phyloP scores from a whole-genome alignment of 2,113 vertebrate species.

The Antechinus stuartii region DNA sequence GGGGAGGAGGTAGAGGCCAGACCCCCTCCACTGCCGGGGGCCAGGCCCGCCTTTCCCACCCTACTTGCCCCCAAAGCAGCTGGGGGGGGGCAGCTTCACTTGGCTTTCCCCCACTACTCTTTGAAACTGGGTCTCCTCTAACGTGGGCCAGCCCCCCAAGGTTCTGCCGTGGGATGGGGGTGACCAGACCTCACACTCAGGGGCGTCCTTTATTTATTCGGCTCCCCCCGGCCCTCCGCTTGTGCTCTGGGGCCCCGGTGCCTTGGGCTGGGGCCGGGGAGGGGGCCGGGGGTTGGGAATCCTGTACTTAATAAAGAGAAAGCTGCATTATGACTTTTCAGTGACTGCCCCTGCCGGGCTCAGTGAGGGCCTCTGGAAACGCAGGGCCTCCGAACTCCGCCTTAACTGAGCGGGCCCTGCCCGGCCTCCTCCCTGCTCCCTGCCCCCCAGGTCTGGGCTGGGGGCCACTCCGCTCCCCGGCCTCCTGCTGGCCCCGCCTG shows the following conservation, averaged over 20 bases:
- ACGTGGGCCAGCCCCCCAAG: not conserved
- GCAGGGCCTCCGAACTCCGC: too few relatives aligned
- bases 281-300: not conserved
- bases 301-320: constrained; percentile 16
- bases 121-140: not conserved
- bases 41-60: not conserved
- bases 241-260: not conserved
- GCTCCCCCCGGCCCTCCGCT: not conserved
- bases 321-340: not conserved
- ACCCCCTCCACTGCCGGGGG: not conserved
- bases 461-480: too few relatives aligned
- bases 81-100: not conserved
- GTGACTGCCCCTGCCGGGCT: not conserved
- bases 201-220: not conserved
- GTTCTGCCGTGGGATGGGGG: not conserved
- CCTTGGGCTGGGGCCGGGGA: not conserved
- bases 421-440: not conserved
- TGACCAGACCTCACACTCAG: constrained; percentile 1
- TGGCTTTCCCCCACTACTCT: not conserved
- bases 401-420: not conserved
- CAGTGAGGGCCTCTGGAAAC: not conserved
- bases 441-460: not conserved
- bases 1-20: not conserved
- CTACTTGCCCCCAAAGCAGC: not conserved
- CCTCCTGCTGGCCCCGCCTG: too few relatives aligned